phyloP scores from a whole-genome alignment of 2,797 vertebrate genomes.

The Poeciliopsis infans region DNA sequence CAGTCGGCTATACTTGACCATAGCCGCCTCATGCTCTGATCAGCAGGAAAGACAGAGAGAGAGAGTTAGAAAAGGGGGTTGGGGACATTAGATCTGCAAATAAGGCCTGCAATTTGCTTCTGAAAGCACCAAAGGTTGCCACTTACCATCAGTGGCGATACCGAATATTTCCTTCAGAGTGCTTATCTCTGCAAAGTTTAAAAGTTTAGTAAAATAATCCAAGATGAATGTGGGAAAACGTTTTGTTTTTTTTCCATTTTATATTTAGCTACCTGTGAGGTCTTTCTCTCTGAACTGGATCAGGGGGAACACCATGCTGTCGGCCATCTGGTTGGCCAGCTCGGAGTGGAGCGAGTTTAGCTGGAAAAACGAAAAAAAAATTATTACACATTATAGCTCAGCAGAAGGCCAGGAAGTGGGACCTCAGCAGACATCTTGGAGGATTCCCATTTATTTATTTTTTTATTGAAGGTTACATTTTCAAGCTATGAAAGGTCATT shows the following conservation, averaged over 20 bases:
- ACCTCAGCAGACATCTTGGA: slow-evolving; percentile 48
- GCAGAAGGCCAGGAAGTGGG: slow-evolving; percentile 30
- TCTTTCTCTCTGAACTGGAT: slow-evolving; percentile 98
- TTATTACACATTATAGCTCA: neutral
- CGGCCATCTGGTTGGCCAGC: slow-evolving; percentile 92
- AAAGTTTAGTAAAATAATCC: slow-evolving; percentile 1
- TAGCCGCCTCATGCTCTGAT: slow-evolving; percentile 94
- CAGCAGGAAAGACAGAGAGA: neutral
- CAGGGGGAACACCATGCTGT: slow-evolving; percentile 95
- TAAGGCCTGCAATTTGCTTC: neutral
- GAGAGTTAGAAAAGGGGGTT: neutral
- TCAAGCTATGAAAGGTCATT: slow-evolving; percentile 43
- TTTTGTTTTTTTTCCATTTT: neutral
- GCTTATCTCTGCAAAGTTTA: slow-evolving; percentile 90
- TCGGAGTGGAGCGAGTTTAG: slow-evolving; percentile 92
- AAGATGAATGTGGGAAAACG: neutral
- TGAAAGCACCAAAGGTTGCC: neutral
- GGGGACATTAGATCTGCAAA: neutral
- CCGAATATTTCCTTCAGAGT: slow-evolving; percentile 96
- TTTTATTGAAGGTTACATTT: slow-evolving; percentile 21
- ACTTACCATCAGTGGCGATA: slow-evolving; percentile 93
- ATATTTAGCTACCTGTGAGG: slow-evolving; percentile 88
- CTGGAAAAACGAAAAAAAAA: slow-evolving; percentile 75
- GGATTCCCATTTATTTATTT: slow-evolving; percentile 30
- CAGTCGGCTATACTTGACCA: slow-evolving; percentile 97